Evolutionary conservation across 2,888 invertebrate species (phyloP).

Genomic region (Hymenopus coronatus): DNA sequence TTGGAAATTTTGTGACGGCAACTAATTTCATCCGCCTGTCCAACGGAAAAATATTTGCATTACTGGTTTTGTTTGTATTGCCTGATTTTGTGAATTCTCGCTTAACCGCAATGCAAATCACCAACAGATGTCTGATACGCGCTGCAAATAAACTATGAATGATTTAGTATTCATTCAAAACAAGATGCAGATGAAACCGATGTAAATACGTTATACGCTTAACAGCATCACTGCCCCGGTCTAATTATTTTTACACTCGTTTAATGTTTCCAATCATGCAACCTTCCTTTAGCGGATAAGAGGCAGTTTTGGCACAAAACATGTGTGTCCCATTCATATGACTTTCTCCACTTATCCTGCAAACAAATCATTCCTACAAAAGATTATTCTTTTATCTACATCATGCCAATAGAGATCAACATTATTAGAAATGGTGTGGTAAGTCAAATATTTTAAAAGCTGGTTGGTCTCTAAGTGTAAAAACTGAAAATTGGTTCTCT

Average conservation of each 20-base stretch:
- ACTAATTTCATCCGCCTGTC: not conserved
- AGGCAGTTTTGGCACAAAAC: not conserved
- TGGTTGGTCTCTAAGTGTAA: too few species aligned
- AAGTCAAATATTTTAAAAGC: too few species aligned
- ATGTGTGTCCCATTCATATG: too few species aligned
- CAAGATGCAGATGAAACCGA: not conserved
- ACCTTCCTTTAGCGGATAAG: not conserved
- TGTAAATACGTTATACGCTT: not conserved
- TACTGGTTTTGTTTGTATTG: not conserved
- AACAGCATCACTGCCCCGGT: not conserved
- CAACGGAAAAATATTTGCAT: not conserved
- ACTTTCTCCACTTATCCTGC: too few species aligned
- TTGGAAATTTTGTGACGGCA: not conserved
- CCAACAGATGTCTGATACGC: not conserved
- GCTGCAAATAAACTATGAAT: not conserved
- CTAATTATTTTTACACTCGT: not conserved
- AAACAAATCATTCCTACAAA: too few species aligned
- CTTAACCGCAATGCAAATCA: not conserved
- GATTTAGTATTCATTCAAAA: not conserved
- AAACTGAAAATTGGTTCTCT: too few species aligned
- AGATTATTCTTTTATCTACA: too few species aligned
- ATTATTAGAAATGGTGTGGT: too few species aligned
- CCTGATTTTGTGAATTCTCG: not conserved
- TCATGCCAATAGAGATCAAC: too few species aligned
- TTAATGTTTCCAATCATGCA: not conserved